Conservation (phyloP, 2,888 invertebrate genomes). For the Lycocerus yunnanus region DNA sequence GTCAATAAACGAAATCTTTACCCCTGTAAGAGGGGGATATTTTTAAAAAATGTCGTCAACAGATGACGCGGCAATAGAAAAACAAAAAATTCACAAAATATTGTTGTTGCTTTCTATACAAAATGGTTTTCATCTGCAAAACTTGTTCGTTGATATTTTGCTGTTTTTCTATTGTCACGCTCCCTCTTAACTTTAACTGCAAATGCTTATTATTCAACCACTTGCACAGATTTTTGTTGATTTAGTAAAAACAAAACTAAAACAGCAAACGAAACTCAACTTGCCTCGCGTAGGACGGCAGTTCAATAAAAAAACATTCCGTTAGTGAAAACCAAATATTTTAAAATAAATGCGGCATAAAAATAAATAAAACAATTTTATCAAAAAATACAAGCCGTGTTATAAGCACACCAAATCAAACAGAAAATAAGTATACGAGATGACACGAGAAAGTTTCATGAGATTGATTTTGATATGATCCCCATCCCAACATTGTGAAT, state of each 20-base stretch:
- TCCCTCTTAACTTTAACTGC: too few relatives aligned
- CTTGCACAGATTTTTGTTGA: background rate
- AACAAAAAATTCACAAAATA: too few relatives aligned
- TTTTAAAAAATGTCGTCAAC: too few relatives aligned
- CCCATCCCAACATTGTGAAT: too few relatives aligned
- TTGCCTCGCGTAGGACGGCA: background rate
- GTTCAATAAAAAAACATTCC: background rate
- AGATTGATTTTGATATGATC: background rate
- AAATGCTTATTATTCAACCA: background rate
- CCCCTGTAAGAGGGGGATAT: too few relatives aligned
- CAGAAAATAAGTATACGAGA: background rate
- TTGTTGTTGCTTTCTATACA: too few relatives aligned
- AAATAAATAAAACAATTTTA: background rate
- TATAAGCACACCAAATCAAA: background rate
- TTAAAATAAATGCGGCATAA: background rate
- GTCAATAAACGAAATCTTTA: too few relatives aligned
- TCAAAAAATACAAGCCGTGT: background rate
- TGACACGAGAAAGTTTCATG: background rate
- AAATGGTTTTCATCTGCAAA: too few relatives aligned
- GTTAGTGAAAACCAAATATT: background rate
- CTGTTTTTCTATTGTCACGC: too few relatives aligned
- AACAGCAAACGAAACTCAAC: background rate
- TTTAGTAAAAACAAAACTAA: background rate
- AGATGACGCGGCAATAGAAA: too few relatives aligned
- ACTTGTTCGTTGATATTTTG: too few relatives aligned